phyloP scores from a whole-genome alignment of 2,113 vertebrate genomes.

The Serilophus lunatus region DNA sequence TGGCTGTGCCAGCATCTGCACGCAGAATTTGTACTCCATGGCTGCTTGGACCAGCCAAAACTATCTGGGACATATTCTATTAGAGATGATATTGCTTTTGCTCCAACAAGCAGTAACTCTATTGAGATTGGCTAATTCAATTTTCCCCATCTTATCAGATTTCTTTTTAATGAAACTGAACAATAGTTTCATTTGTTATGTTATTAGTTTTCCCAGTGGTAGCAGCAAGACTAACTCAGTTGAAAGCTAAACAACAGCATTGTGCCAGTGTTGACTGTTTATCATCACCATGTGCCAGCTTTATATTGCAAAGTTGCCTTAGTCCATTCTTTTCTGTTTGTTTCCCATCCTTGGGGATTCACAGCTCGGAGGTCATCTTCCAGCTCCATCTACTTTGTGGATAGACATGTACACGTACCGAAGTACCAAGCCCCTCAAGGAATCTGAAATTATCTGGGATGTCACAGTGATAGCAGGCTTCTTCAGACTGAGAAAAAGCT shows the following conservation, averaged over 20 bases:
- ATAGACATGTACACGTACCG: background rate
- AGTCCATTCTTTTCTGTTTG: slow-evolving; percentile 11
- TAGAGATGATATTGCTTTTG: slow-evolving; percentile 66
- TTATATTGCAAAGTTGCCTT: slow-evolving; percentile 18
- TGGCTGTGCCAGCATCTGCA: slow-evolving; percentile 52
- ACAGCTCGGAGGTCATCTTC: background rate
- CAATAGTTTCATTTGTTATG: slow-evolving; percentile 77
- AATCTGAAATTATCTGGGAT: background rate
- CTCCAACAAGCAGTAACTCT: slow-evolving; percentile 70
- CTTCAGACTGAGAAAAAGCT: background rate
- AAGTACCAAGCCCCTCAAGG: background rate
- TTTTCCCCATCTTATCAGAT: slow-evolving; percentile 78
- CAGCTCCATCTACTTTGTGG: background rate
- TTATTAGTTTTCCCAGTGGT: slow-evolving; percentile 75
- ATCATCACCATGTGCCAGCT: slow-evolving; percentile 51
- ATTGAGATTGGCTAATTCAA: slow-evolving; percentile 75
- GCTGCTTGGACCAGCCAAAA: slow-evolving; percentile 54
- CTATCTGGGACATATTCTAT: slow-evolving; percentile 69
- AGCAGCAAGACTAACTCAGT: slow-evolving; percentile 46
- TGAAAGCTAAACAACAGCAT: slow-evolving; percentile 36
- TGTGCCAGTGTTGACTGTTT: slow-evolving; percentile 64
- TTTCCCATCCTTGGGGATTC: background rate
- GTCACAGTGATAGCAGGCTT: background rate
- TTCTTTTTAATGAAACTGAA: slow-evolving; percentile 81
- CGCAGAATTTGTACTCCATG: background rate